These are phyloP conservation scores for Heptranchias perlo DNA, from an alignment of 2,113 vertebrate genomes.

Conservation along the genomic window DNA sequence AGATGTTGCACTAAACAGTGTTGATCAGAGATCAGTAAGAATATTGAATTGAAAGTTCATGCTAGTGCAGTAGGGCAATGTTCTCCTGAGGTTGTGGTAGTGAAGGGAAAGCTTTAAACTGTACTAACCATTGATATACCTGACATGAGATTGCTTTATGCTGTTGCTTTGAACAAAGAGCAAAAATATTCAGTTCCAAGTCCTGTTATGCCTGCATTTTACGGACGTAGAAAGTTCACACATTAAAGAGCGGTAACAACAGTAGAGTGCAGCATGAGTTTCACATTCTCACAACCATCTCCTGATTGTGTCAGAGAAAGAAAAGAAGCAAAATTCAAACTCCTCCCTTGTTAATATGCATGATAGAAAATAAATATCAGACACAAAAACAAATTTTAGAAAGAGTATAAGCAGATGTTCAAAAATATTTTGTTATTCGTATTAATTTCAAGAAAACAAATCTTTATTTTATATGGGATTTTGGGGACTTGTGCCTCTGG, in stretches of 20 bases:
- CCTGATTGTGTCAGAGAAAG: background rate
- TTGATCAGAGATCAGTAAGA: background rate
- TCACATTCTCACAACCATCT: background rate
- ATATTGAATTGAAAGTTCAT: conserved; percentile 24
- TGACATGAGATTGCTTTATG: conserved; percentile 10
- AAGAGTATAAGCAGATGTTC: background rate
- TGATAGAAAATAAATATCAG: background rate
- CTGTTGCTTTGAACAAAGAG: conserved; percentile 1
- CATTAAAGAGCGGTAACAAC: background rate
- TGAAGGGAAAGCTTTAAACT: background rate
- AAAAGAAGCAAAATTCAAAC: background rate
- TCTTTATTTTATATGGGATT: background rate
- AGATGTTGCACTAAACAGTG: background rate
- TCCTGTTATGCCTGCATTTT: background rate
- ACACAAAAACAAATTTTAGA: background rate
- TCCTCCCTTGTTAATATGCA: background rate
- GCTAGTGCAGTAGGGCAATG: background rate
- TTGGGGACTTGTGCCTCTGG: background rate
- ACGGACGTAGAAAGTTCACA: background rate
- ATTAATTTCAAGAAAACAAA: background rate
- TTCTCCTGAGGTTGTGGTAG: background rate
- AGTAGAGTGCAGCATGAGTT: too few species aligned
- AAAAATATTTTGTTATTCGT: background rate
- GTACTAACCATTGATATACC: background rate
- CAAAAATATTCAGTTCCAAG: background rate